Evolutionary conservation across 2,797 vertebrate species (phyloP), one percentile per base, ranked within the genome.

Genomic region (Echeneis naucrates): DNA sequence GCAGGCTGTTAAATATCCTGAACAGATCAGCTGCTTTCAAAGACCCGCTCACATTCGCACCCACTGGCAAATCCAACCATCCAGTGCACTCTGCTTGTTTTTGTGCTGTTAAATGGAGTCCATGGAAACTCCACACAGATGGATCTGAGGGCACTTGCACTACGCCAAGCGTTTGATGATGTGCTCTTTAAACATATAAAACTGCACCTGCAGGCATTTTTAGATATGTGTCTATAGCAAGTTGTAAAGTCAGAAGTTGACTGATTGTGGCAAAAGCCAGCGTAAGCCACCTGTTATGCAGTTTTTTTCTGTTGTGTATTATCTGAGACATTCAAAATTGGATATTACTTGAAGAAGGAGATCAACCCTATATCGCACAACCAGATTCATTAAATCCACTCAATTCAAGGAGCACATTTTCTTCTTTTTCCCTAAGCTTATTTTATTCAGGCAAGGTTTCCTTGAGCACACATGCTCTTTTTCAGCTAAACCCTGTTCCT

Each of bases 381-480:
- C 33, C 33, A 58, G 69, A 81, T 88, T 90, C 80, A 90, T 90
- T 84, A 85, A 92, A 90, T 87, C 86, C 72, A 77, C 78, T 89
- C 78, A 77, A 82, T 89, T 86, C 76, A 86, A 77, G 57, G 80
- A 80, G 83, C 78, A 85, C 72, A 88, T 88, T 87, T 87, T 81
- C 62, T 72, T 84, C 84, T 89, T 88, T 89, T 87, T 89, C 83
- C 89, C 85, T 86, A 89, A 90, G 89, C 86, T 86, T 71, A 77
- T 86, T 88, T 87, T 83, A 89, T 90, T 88, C 86, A 55, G 62
- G 69, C 60, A 77, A 77, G 70, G 68, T 88, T 88, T 89, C 85
- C 82, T 88, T 89, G 83, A 89, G 86, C 81, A 67, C 56, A 80
- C 85, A 81, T 55, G 78, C 86, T 85, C 78, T 88, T 89, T 87